A percentile compares a stretch with the other conserved stretches of the same genome.
These are phyloP conservation scores for Urechis unicinctus DNA, from an alignment of 2,888 invertebrate genomes.

Conservation along the genomic window DNA sequence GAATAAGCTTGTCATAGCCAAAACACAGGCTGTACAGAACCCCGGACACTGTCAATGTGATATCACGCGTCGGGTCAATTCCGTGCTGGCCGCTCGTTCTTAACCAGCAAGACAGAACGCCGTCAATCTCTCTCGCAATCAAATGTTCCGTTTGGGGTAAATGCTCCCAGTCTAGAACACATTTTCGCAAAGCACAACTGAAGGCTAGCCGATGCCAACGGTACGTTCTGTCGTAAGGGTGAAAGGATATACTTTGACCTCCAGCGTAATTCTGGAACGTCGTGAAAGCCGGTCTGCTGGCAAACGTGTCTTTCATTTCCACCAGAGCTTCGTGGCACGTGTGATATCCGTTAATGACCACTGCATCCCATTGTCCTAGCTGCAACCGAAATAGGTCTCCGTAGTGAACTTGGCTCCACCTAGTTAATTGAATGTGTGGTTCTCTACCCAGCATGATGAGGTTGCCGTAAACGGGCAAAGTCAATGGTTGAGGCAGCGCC, in stretches of 20 bases:
- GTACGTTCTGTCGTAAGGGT: constrained; percentile 33
- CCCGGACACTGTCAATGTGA: constrained; percentile 17
- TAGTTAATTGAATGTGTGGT: not conserved
- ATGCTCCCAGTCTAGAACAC: not conserved
- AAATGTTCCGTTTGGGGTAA: constrained; percentile 3
- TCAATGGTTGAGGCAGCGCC: no score
- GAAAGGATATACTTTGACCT: constrained; percentile 40
- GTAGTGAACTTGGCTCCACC: constrained; percentile 23
- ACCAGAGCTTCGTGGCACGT: constrained; percentile 29
- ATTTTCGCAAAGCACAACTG: constrained; percentile 24
- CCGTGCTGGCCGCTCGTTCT: not conserved
- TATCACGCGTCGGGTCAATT: constrained; percentile 32
- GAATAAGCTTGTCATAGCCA: constrained; percentile 12
- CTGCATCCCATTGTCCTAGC: constrained; percentile 34
- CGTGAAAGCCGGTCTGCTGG: constrained; percentile 38
- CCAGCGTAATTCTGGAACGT: constrained; percentile 35
- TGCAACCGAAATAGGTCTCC: constrained; percentile 34
- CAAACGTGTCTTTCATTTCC: constrained; percentile 34
- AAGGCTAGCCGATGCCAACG: constrained; percentile 32
- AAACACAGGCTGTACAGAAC: constrained; percentile 20
- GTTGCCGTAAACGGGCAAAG: no score
- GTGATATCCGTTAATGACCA: constrained; percentile 34
- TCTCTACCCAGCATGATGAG: not conserved
- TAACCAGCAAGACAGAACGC: constrained; percentile 3
- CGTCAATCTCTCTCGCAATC: constrained; percentile 5